Conservation (phyloP, 2,888 invertebrate species). For the Liposcelis brunnea region DNA sequence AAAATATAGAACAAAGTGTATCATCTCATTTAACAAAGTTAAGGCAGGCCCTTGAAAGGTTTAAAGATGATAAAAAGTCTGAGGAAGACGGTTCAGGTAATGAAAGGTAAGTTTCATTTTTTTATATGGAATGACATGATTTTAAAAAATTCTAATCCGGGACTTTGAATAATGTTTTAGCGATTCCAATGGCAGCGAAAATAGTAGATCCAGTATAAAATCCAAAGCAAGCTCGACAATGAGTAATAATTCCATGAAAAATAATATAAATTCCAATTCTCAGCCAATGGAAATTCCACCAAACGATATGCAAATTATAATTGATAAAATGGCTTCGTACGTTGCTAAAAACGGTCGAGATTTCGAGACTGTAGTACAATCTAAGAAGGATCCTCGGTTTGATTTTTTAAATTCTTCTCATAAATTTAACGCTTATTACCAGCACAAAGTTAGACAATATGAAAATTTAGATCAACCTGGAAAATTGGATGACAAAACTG, state of each 20-base stretch:
- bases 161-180: not conserved
- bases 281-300: conserved; percentile 46
- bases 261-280: conserved; percentile 23
- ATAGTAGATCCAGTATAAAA: too few species aligned
- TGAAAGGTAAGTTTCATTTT: too few species aligned
- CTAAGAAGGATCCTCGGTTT: conserved; percentile 72
- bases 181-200: not conserved
- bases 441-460: conserved; percentile 39
- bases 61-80: too few species aligned
- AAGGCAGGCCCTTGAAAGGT: too few species aligned
- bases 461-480: conserved; percentile 25
- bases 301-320: conserved; percentile 65
- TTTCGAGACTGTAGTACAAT: conserved; percentile 74
- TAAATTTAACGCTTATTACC: conserved; percentile 67
- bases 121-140: too few species aligned
- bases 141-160: not conserved
- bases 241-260: not conserved
- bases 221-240: not conserved
- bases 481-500: conserved; percentile 24
- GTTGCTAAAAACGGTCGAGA: conserved; percentile 89
- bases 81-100: too few species aligned
- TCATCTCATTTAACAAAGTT: not conserved
- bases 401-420: conserved; percentile 65
- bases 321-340: conserved; percentile 93
- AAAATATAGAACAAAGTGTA: not conserved